Percentiles rank a stretch among this genome's conserved stretches.
phyloP scores from a whole-genome alignment of 2,888 invertebrate species.

The Drosophila emarginata region DNA sequence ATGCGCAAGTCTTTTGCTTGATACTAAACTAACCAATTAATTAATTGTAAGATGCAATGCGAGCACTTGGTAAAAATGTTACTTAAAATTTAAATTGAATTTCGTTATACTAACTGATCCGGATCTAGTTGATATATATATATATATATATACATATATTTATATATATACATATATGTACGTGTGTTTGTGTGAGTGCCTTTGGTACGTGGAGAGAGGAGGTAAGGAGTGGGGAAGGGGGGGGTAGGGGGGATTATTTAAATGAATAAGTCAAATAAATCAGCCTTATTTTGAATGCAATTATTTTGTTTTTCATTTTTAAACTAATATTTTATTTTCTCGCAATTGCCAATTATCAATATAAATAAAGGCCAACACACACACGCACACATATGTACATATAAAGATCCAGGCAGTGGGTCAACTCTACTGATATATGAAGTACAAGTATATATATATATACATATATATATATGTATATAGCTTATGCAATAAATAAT shows the following conservation, averaged over 20 bases:
- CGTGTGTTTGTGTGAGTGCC: conserved; percentile 30
- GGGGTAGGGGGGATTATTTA: conserved; percentile 25
- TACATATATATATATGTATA: conserved; percentile 13
- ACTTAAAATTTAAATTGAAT: conserved; percentile 5
- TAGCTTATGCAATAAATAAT: conserved; percentile 5
- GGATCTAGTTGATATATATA: conserved; percentile 68
- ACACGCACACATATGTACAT: conserved; percentile 20
- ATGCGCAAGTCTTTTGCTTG: conserved; percentile 58
- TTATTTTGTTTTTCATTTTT: conserved; percentile 37
- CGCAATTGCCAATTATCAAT: conserved; percentile 49
- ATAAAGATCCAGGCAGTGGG: conserved; percentile 32
- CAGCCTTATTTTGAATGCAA: conserved; percentile 75
- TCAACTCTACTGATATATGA: conserved; percentile 16
- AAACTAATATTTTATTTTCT: conserved; percentile 62
- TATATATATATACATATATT: conserved; percentile 24
- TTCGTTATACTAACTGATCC: conserved; percentile 22
- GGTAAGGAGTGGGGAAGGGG: background rate
- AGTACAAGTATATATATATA: conserved; percentile 3
- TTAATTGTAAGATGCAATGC: conserved; percentile 15
- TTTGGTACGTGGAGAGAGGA: conserved; percentile 22
- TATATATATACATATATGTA: no score
- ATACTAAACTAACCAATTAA: conserved; percentile 43
- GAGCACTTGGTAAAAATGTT: conserved; percentile 27
- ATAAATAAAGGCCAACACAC: conserved; percentile 48
- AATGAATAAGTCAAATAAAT: conserved; percentile 77